These are phyloP conservation scores for Ginglymostoma cirratum DNA, from an alignment of 2,113 vertebrate genomes.

Conservation along the genomic window DNA sequence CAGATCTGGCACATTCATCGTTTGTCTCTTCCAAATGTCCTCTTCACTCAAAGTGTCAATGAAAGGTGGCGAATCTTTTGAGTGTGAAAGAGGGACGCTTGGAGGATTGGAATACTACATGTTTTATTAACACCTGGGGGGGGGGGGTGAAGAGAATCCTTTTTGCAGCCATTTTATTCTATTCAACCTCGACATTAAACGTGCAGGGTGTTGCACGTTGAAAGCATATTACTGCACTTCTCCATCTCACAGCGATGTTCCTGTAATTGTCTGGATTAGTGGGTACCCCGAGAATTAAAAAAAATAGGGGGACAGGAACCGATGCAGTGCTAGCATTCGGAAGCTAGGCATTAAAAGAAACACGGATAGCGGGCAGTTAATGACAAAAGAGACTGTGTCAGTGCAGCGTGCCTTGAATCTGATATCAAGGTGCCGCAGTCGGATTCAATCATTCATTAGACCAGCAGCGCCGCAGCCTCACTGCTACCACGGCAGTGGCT, in stretches of 20 bases:
- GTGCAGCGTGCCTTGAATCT: constrained; percentile 24
- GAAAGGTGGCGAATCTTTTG: background rate
- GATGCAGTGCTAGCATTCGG: background rate
- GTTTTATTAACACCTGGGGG: background rate
- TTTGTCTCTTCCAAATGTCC: background rate
- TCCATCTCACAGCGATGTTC: background rate
- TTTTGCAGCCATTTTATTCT: background rate
- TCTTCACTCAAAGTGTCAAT: background rate
- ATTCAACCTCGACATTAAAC: background rate
- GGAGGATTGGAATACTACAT: background rate
- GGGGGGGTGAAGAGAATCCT: too few species aligned
- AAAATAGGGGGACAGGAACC: background rate
- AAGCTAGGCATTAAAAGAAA: background rate
- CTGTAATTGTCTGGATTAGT: background rate
- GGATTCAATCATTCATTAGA: constrained; percentile 7
- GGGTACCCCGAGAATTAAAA: background rate
- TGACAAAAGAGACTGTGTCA: background rate
- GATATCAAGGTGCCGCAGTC: constrained; percentile 8
- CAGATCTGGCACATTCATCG: background rate
- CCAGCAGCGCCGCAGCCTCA: background rate
- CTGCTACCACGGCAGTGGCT: background rate
- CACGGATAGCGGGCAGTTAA: background rate
- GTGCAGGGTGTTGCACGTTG: background rate
- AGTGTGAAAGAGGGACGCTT: background rate
- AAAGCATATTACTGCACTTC: background rate